These are phyloP conservation scores for Brachionus manjavacas DNA, from an alignment of 1,140 invertebrate species.

Conservation along the genomic window DNA sequence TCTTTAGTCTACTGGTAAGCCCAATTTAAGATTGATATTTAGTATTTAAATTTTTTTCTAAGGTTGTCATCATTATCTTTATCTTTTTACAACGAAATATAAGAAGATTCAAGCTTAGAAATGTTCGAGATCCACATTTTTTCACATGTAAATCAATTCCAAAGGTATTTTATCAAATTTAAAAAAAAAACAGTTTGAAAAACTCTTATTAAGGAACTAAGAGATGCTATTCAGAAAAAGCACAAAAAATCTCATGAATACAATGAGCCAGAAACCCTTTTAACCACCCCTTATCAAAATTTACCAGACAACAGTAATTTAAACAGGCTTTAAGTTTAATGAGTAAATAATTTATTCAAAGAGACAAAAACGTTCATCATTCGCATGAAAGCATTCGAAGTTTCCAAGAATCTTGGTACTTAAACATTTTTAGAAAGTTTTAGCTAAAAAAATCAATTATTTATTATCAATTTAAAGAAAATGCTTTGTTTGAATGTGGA, in stretches of 20 bases:
- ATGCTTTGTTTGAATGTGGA: conserved; percentile 2
- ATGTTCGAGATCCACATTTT: conserved; percentile 20
- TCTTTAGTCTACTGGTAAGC: neutral
- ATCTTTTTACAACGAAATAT: conserved; percentile 11
- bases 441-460: no score
- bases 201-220: neutral
- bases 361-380: neutral
- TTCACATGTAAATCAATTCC: conserved; percentile 28
- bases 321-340: neutral
- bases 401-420: neutral
- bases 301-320: neutral
- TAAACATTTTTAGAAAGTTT: no score
- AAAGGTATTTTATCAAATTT: neutral
- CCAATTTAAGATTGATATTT: neutral
- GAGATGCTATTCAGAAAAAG: conserved; percentile 12
- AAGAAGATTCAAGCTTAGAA: conserved; percentile 2
- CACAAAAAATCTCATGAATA: conserved; percentile 19
- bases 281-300: neutral
- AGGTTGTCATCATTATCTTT: conserved; percentile 28
- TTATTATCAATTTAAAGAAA: neutral
- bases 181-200: neutral
- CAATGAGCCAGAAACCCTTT: neutral
- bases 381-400: conserved; percentile 20
- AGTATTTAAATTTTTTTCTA: neutral
- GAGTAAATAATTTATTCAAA: neutral